Evolutionary conservation across 2,113 vertebrate species (phyloP).

Genomic region (Callocephalon fimbriatum): DNA sequence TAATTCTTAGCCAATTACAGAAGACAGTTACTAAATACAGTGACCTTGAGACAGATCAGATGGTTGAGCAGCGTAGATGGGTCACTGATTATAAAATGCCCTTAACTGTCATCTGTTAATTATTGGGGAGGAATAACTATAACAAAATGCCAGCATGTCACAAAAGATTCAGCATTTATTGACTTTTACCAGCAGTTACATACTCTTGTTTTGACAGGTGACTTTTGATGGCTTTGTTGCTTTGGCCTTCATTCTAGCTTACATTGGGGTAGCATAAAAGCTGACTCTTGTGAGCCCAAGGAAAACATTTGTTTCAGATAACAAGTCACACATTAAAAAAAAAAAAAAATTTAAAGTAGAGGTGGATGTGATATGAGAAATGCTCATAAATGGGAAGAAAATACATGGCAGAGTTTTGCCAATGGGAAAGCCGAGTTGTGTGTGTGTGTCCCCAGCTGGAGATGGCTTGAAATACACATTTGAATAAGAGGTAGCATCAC

Average conservation of each 20-base stretch:
- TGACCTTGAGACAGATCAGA: slow-evolving; percentile 80
- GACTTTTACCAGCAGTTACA: not conserved
- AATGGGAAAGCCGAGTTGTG: not conserved
- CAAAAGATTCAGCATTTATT: not conserved
- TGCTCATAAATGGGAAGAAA: not conserved
- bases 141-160: not conserved
- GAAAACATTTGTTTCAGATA: not conserved
- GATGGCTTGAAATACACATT: not conserved
- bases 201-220: not conserved
- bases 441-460: not conserved
- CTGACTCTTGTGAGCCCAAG: not conserved
- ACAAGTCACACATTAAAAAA: not conserved
- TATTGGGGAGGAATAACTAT: slow-evolving; percentile 2
- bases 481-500: not conserved
- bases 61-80: slow-evolving; percentile 47
- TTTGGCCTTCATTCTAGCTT: not conserved
- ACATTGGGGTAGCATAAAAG: not conserved
- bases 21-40: slow-evolving; percentile 44
- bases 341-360: not conserved
- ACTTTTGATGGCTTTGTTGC: slow-evolving; percentile 3
- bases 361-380: not conserved
- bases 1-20: slow-evolving; percentile 75
- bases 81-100: slow-evolving; percentile 46
- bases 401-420: not conserved
- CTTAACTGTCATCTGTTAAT: slow-evolving; percentile 49